phyloP scores from a whole-genome alignment of 2,113 vertebrate species.

The Pycnonotus jocosus region DNA sequence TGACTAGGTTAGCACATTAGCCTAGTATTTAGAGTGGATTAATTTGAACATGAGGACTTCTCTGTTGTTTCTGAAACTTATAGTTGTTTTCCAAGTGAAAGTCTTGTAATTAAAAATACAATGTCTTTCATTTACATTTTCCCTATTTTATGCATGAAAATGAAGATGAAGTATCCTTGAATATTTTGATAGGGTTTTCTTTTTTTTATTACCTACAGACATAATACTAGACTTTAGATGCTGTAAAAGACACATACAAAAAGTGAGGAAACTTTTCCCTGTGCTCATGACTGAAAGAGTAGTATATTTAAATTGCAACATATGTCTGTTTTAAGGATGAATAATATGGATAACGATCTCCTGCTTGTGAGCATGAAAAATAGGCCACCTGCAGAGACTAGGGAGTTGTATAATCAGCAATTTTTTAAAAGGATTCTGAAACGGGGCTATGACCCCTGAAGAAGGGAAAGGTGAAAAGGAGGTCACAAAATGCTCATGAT shows the following conservation, averaged over 20 bases:
- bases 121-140: not conserved
- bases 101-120: not conserved
- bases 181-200: not conserved
- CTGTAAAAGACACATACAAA: not conserved
- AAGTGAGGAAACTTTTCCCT: not conserved
- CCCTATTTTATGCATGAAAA: not conserved
- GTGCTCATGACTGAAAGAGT: not conserved
- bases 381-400: not conserved
- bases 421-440: not conserved
- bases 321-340: not conserved
- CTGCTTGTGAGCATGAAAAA: not conserved
- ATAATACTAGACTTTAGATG: not conserved
- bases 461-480: not conserved
- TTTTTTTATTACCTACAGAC: not conserved
- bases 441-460: not conserved
- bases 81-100: not conserved
- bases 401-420: rapidly evolving
- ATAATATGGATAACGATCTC: not conserved
- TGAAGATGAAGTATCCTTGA: not conserved
- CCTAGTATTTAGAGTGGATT: not conserved
- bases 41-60: not conserved
- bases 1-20: not conserved
- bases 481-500: not conserved
- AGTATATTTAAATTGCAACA: not conserved
- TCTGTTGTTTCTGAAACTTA: not conserved